Percentiles rank a stretch among this genome's conserved stretches.
phyloP scores from a whole-genome alignment of 2,113 vertebrate genomes.

The Apeltes quadracus region DNA sequence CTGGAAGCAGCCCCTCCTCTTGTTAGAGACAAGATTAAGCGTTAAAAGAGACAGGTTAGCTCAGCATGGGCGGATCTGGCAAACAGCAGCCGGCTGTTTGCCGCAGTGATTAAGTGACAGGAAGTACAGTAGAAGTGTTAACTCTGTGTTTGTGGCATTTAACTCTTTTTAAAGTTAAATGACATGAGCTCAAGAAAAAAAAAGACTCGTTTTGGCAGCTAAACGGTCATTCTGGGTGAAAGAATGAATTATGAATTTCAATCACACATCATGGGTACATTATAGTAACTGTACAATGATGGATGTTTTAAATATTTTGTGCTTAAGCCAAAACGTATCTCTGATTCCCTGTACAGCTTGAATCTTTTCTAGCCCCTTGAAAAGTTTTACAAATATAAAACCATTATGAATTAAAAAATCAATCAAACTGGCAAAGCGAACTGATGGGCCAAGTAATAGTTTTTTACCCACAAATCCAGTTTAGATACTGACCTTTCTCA shows the following conservation, averaged over 20 bases:
- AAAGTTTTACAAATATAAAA: not conserved
- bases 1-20: conserved; percentile 78
- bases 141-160: conserved; percentile 50
- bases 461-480: conserved; percentile 3
- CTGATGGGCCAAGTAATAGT: not conserved
- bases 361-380: not conserved
- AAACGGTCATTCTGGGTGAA: too few species aligned
- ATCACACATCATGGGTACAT: not conserved
- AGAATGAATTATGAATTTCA: not conserved
- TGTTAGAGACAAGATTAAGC: conserved; percentile 83
- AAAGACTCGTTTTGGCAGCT: not conserved
- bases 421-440: not conserved
- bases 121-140: conserved; percentile 53
- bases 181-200: conserved; percentile 25
- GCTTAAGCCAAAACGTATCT: not conserved
- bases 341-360: not conserved
- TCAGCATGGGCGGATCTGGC: conserved; percentile 53
- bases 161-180: conserved; percentile 71
- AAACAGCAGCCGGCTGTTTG: conserved; percentile 66
- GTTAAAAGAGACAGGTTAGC: conserved; percentile 79
- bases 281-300: not conserved
- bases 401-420: not conserved
- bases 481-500: conserved; percentile 79
- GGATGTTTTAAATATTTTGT: not conserved
- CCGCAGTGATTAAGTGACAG: conserved; percentile 49